A percentile compares a stretch with the other conserved stretches of the same genome.
Conservation (phyloP, 2,113 vertebrate species). For the Apeltes quadracus region DNA sequence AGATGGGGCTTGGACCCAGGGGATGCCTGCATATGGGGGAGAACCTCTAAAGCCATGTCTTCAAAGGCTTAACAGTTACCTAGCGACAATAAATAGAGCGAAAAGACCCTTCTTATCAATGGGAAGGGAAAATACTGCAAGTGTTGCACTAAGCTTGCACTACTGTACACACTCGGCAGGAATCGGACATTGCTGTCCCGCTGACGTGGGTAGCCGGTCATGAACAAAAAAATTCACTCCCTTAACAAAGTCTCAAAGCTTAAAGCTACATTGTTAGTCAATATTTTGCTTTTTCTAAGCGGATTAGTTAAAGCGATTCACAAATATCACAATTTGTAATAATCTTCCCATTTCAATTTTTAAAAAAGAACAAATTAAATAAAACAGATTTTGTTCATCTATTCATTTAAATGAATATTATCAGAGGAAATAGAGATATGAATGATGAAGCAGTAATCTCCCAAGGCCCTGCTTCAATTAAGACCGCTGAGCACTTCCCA, state of each 20-base stretch:
- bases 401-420: not conserved
- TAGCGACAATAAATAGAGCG: slow-evolving; percentile 24
- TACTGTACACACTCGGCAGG: slow-evolving; percentile 1
- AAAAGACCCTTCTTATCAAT: slow-evolving; percentile 23
- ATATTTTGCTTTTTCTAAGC: not conserved
- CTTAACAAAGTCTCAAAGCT: not conserved
- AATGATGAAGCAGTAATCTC: not conserved
- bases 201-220: not conserved
- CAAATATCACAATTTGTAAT: not conserved
- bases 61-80: slow-evolving; percentile 35
- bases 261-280: not conserved
- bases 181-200: not conserved
- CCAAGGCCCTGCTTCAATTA: not conserved
- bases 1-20: slow-evolving; percentile 54
- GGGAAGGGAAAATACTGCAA: slow-evolving; percentile 21
- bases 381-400: not conserved
- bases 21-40: slow-evolving; percentile 46
- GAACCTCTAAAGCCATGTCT: slow-evolving; percentile 41
- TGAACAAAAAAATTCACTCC: not conserved
- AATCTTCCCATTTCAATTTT: not conserved
- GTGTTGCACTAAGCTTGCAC: slow-evolving; percentile 4
- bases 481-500: not conserved
- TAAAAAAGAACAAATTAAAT: not conserved
- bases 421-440: not conserved
- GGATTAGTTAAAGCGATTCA: not conserved